Evolutionary conservation across 2,797 vertebrate species (phyloP), one percentile per base, ranked within the genome.

Genomic region (Leptoclinus maculatus): DNA sequence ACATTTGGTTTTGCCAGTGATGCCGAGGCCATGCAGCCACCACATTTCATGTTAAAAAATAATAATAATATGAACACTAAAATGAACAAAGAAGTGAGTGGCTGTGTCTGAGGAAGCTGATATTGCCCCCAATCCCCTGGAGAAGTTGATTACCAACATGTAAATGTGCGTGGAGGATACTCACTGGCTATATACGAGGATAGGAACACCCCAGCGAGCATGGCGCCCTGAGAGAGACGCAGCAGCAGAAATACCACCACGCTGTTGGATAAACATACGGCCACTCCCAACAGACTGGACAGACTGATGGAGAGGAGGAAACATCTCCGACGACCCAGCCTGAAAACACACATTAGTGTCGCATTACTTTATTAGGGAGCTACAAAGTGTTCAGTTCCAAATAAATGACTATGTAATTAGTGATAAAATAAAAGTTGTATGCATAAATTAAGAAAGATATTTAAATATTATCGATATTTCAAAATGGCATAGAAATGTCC

Each of bases 111-210:
- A 60, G 41, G 68, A 62, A 49, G 56, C 41, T 10, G 32, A 80
- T 21, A 56, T 57, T 43, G 36, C 23, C 32, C 57, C 16, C 13
- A 74, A 14, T 21, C 63, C 23, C 8, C 32, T 43, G 41, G 59
- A 47, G 69, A 69, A 23, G 34, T 51, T 1, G 3, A 16, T 47
- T 66, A 41, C 56, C 51, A n/a, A 65, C 8, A 17, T 7, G 60
- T 45, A 7, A 45, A 57, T 23, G 19, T 60, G 58, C 49, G 7
- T 56, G 12, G 14, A 38, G 34, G 10, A 56, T 57, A 93, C 95
- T 94, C 81, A 96, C 96, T 92, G n/a, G 94, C 84, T 29, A 98
- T 91, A 4, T 96, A 98, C 2, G 97, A 95, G 43, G 96, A 92
- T 0, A 99, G 73, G 83, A 96, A 95, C 41, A 96, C 93, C 0